Conservation (phyloP, 2,888 invertebrate species). For the Agonopterix arenella region DNA sequence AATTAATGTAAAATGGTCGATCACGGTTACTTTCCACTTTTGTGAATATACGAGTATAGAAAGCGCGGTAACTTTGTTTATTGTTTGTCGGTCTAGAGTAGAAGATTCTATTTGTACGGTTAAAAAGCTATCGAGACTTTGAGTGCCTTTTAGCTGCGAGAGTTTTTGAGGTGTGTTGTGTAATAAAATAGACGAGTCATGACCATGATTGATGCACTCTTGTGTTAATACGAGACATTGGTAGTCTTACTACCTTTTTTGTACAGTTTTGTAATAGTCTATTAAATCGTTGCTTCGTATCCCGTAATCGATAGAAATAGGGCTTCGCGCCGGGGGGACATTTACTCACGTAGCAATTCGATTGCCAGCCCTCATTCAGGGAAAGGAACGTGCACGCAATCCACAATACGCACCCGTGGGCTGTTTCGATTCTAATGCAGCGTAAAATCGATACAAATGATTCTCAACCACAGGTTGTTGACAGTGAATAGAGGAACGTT, state of each 20-base stretch:
- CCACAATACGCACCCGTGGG: constrained; percentile 32
- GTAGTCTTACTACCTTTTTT: neutral
- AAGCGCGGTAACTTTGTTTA: constrained; percentile 26
- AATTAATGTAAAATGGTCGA: constrained; percentile 47
- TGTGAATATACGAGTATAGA: constrained; percentile 22
- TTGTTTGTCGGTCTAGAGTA: constrained; percentile 26
- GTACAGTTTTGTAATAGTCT: constrained; percentile 8
- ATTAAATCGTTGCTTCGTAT: constrained; percentile 16
- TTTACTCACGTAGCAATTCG: constrained; percentile 44
- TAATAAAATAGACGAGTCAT: constrained; percentile 4
- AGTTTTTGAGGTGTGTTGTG: neutral
- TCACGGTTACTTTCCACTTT: constrained; percentile 33
- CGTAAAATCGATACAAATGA: constrained; percentile 27
- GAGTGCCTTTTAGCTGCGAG: neutral
- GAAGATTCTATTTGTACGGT: neutral
- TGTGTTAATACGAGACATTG: too few species aligned
- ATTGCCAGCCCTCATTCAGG: constrained; percentile 44
- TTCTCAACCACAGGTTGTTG: neutral
- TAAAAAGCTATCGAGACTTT: neutral
- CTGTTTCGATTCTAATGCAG: constrained; percentile 21
- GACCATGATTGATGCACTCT: constrained; percentile 3
- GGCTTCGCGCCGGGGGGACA: constrained; percentile 35
- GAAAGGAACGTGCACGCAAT: constrained; percentile 53
- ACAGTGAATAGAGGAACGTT: neutral
- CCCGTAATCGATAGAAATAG: constrained; percentile 34